These are phyloP conservation scores for Thamnaconus septentrionalis DNA, from an alignment of 2,113 vertebrate genomes.

Conservation along the genomic window DNA sequence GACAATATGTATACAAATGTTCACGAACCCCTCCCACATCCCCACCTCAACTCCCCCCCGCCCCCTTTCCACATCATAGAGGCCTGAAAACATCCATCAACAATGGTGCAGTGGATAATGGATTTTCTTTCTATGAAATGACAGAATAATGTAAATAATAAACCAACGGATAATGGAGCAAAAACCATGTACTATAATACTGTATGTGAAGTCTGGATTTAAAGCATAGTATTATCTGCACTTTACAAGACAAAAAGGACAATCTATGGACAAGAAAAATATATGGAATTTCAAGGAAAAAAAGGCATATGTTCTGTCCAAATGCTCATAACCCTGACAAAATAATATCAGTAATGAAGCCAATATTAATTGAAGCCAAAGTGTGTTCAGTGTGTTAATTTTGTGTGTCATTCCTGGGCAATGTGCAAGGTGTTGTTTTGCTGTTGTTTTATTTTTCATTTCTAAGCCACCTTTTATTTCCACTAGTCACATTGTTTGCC, in stretches of 20 bases:
- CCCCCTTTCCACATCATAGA: constrained; percentile 38
- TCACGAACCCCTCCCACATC: neutral
- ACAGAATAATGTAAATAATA: constrained; percentile 65
- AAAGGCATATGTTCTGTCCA: constrained; percentile 69
- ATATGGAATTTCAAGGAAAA: constrained; percentile 28
- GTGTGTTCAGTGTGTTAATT: constrained; percentile 57
- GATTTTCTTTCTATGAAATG: constrained; percentile 76
- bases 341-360: constrained; percentile 74
- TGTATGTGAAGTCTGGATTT: constrained; percentile 66
- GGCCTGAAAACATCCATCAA: constrained; percentile 65
- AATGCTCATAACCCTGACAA: constrained; percentile 71
- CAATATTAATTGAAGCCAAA: constrained; percentile 68
- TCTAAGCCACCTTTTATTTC: neutral
- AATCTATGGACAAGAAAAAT: constrained; percentile 69
- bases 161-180: constrained; percentile 45
- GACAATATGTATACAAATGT: constrained; percentile 47
- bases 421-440: neutral
- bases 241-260: constrained; percentile 77
- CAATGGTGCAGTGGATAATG: constrained; percentile 56
- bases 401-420: constrained; percentile 26
- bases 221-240: constrained; percentile 73
- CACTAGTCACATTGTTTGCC: constrained; percentile 13
- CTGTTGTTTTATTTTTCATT: constrained; percentile 7
- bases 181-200: constrained; percentile 62
- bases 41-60: no score